Percentiles rank a stretch among this genome's conserved stretches.
phyloP scores from a whole-genome alignment of 2,797 vertebrate species.

The Coracias cyanogaster region DNA sequence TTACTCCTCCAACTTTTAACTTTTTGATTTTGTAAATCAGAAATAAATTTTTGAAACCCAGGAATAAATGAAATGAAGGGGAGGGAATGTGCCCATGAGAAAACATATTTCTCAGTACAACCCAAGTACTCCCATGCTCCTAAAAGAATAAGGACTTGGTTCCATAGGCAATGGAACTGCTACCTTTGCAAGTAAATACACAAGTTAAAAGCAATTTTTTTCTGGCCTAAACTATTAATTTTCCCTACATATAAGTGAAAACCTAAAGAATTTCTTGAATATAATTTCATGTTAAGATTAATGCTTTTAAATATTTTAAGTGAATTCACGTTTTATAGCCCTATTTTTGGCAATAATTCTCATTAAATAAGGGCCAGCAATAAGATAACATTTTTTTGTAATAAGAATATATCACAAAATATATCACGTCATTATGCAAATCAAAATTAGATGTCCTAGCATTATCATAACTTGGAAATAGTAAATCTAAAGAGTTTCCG shows the following conservation, averaged over 20 bases:
- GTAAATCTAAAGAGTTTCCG: neutral
- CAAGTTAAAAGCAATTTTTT: neutral
- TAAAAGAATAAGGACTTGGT: neutral
- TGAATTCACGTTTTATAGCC: neutral
- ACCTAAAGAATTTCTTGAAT: neutral
- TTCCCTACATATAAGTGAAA: neutral
- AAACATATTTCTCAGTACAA: neutral
- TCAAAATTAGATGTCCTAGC: neutral
- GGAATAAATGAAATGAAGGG: neutral
- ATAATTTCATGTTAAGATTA: neutral
- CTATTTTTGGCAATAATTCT: neutral
- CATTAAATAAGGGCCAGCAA: neutral
- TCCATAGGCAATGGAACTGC: neutral
- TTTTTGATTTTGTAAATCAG: neutral
- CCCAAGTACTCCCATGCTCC: neutral
- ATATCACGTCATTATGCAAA: neutral
- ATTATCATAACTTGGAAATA: neutral
- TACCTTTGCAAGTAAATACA: neutral
- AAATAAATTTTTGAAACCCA: neutral
- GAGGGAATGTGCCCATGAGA: fast-evolving
- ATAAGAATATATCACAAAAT: neutral
- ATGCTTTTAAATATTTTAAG: constrained; percentile 16
- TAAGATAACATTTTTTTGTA: neutral
- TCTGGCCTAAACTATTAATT: neutral
- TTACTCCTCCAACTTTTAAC: neutral